Evolutionary conservation across 1,140 invertebrate genomes (phyloP).

Genomic region (Eciton burchellii): DNA sequence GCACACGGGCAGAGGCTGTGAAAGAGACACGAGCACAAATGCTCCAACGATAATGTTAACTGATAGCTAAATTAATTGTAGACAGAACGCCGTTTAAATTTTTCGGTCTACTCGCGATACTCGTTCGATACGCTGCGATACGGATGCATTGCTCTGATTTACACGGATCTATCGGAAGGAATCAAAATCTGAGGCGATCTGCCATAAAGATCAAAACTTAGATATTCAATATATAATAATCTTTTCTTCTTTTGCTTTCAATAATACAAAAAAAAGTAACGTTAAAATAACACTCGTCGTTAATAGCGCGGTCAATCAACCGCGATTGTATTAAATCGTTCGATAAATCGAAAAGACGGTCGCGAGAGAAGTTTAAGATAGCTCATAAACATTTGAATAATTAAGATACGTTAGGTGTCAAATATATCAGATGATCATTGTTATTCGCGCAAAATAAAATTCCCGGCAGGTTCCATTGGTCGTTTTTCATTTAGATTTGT

Average conservation of each 20-base stretch:
- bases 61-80: slow-evolving; percentile 36
- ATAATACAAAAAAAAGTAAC: no score
- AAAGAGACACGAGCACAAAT: slow-evolving; percentile 52
- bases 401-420: no score
- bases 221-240: no score
- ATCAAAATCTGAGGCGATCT: not conserved
- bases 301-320: no score
- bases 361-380: no score
- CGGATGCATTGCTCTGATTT: slow-evolving; percentile 12
- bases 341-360: no score
- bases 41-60: slow-evolving; percentile 46
- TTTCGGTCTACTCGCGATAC: slow-evolving; percentile 18
- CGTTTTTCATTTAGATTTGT: not conserved
- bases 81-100: slow-evolving; percentile 11
- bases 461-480: not conserved
- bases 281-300: no score
- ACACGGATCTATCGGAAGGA: not conserved
- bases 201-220: not conserved
- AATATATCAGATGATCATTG: no score
- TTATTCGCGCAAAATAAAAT: not conserved
- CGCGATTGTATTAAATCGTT: no score
- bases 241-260: no score
- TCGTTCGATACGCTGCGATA: slow-evolving; percentile 40
- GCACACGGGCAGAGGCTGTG: slow-evolving; percentile 60
- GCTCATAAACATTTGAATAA: no score